Conservation (phyloP, 2,797 vertebrate species). For the Masticophis lateralis region DNA sequence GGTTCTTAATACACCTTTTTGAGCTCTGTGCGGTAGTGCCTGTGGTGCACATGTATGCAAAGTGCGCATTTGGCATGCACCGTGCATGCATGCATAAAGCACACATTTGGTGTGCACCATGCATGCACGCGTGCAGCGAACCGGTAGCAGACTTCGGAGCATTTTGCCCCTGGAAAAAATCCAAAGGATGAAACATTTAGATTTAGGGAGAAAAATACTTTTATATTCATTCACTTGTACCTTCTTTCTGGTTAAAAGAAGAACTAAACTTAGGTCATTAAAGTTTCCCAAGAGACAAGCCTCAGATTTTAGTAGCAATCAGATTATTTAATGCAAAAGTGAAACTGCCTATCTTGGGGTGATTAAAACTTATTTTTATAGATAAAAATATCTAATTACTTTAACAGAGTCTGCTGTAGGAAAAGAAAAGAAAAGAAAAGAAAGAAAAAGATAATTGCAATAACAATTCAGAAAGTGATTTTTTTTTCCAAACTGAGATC, state of each 20-base stretch:
- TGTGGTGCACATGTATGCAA: rapidly evolving
- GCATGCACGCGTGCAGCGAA: no score
- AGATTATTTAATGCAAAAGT: conserved; percentile 73
- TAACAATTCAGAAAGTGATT: conserved; percentile 70
- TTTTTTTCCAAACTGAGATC: conserved; percentile 60
- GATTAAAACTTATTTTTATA: conserved; percentile 68
- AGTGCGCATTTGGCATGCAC: no score
- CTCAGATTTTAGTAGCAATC: conserved; percentile 65
- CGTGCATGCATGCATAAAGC: no score
- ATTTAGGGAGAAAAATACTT: conserved; percentile 40
- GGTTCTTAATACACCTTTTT: no score
- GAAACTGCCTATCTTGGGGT: conserved; percentile 60
- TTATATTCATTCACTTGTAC: conserved; percentile 67
- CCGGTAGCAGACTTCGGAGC: no score
- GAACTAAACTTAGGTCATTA: conserved; percentile 71
- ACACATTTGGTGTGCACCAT: no score
- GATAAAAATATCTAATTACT: conserved; percentile 69
- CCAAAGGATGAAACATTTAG: conserved; percentile 54
- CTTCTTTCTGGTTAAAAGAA: conserved; percentile 59
- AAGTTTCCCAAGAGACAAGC: conserved; percentile 66
- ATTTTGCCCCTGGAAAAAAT: neutral
- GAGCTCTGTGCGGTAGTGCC: no score
- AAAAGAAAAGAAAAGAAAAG: conserved; percentile 1
- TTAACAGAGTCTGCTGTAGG: conserved; percentile 63
- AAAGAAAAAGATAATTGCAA: conserved; percentile 65